Conservation (phyloP, 2,797 vertebrate genomes). For the Apogon talboti region DNA sequence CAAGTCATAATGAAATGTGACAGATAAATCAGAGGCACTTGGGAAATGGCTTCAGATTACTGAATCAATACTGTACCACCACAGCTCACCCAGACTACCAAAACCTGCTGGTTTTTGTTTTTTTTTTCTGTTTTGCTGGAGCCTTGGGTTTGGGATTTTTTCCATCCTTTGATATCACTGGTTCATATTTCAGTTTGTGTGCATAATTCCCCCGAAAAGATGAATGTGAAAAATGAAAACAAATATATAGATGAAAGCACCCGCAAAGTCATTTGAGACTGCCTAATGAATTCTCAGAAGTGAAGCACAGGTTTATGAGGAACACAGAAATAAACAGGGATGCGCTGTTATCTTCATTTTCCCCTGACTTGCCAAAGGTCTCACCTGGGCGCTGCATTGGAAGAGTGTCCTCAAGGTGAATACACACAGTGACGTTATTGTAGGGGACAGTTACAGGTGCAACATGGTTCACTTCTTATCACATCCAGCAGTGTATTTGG, state of each 20-base stretch:
- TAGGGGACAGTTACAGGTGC: conserved; percentile 1
- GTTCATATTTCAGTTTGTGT: conserved; percentile 25
- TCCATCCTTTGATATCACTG: conserved; percentile 23
- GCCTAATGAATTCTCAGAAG: conserved; percentile 15
- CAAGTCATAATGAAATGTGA: conserved; percentile 78
- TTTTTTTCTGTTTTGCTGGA: conserved; percentile 2
- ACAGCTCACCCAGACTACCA: conserved; percentile 48
- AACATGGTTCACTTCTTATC: conserved; percentile 7
- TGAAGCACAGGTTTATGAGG: neutral
- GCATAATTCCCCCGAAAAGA: conserved; percentile 13
- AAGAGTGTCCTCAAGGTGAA: conserved; percentile 19
- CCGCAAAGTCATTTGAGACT: conserved; percentile 12
- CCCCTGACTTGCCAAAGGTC: conserved; percentile 12
- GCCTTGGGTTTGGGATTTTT: conserved; percentile 16
- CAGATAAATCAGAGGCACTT: conserved; percentile 79
- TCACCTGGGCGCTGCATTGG: conserved; percentile 10
- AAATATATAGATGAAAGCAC: conserved; percentile 18
- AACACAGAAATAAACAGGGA: conserved; percentile 14
- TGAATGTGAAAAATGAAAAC: conserved; percentile 22
- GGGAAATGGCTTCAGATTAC: conserved; percentile 75
- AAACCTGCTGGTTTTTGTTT: conserved; percentile 43
- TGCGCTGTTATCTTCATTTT: conserved; percentile 3
- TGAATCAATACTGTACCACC: conserved; percentile 73
- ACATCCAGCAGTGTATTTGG: conserved; percentile 1
- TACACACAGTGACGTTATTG: conserved; percentile 16